Percentiles rank a stretch among this genome's conserved stretches.
These are phyloP conservation scores for Hypotaenidia okinawae DNA, from an alignment of 2,797 vertebrate species.

Conservation along the genomic window DNA sequence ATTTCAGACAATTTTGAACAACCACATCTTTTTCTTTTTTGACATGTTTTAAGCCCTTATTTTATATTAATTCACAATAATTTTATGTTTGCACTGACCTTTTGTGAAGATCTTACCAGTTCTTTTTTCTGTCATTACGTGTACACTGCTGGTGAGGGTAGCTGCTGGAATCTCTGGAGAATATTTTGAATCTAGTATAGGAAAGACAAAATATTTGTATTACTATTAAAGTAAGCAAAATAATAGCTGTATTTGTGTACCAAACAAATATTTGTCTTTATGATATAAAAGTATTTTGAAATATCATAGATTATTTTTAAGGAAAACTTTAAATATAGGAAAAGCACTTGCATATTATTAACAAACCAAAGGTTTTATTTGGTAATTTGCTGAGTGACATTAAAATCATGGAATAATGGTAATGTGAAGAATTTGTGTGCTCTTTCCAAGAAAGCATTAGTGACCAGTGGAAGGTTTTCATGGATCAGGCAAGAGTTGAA, in stretches of 20 bases:
- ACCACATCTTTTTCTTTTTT: not conserved
- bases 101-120: not conserved
- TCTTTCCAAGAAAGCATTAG: constrained; percentile 44
- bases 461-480: not conserved
- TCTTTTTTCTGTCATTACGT: not conserved
- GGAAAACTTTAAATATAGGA: not conserved
- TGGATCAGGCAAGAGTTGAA: not conserved
- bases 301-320: not conserved
- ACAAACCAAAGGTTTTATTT: not conserved
- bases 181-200: not conserved
- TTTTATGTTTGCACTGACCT: not conserved
- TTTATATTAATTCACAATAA: not conserved
- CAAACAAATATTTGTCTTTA: not conserved
- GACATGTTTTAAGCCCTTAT: not conserved
- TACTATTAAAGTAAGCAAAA: not conserved
- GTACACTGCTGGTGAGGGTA: not conserved
- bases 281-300: not conserved
- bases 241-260: not conserved
- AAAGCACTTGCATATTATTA: not conserved
- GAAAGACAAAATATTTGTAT: not conserved
- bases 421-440: constrained; percentile 8
- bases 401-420: not conserved
- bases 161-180: not conserved
- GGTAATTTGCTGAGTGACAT: not conserved
- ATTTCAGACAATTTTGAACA: not conserved